These are phyloP conservation scores for Brachionus koreanus DNA, from an alignment of 1,140 invertebrate genomes.

Conservation along the genomic window DNA sequence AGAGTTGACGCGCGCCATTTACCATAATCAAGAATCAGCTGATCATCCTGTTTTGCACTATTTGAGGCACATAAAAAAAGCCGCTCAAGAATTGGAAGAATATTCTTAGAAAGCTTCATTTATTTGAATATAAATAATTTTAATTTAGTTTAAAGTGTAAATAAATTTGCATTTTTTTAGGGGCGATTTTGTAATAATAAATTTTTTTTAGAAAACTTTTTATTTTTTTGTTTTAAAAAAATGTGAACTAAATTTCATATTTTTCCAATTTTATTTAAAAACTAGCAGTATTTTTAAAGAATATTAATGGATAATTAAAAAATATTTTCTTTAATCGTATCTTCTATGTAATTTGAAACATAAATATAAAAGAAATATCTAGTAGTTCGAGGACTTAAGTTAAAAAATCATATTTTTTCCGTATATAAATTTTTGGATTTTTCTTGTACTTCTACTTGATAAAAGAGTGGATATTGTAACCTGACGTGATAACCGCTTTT, in stretches of 20 bases:
- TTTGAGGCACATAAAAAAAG: conserved; percentile 20
- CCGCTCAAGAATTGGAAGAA: not conserved
- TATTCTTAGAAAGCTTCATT: not conserved
- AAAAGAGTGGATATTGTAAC: too few species aligned
- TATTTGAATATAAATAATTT: not conserved
- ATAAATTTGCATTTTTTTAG: not conserved
- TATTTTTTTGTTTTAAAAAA: not conserved
- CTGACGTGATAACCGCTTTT: too few species aligned
- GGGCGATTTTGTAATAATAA: not conserved
- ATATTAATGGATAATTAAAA: too few species aligned
- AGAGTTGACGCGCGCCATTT: not conserved
- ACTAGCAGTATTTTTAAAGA: too few species aligned
- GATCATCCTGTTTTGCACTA: not conserved
- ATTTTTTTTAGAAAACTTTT: not conserved
- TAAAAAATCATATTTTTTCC: too few species aligned
- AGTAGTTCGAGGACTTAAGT: too few species aligned
- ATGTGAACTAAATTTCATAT: conserved; percentile 41
- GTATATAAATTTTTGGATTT: too few species aligned
- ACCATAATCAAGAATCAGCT: not conserved
- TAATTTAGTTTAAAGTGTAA: not conserved
- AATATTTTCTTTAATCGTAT: too few species aligned
- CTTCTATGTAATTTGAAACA: too few species aligned
- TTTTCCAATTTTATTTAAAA: not conserved
- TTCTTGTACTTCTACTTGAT: too few species aligned
- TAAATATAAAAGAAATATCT: too few species aligned